Evolutionary conservation across 2,888 invertebrate genomes (phyloP).

Genomic region (Tiliacea aurago): DNA sequence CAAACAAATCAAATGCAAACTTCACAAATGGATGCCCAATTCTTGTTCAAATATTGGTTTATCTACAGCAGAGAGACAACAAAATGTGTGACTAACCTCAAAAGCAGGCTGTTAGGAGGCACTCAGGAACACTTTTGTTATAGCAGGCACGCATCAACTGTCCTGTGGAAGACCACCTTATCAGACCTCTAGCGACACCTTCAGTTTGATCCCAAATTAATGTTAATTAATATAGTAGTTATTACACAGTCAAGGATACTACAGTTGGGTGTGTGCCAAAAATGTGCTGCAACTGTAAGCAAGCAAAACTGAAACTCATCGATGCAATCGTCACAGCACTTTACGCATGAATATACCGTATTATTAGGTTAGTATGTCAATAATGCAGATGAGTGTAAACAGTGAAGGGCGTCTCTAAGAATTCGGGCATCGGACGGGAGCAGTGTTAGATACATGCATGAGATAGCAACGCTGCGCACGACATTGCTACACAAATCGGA

Average conservation of each 20-base stretch:
- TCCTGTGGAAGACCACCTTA: conserved; percentile 87
- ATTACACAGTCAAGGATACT: conserved; percentile 87
- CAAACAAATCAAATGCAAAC: conserved; percentile 37
- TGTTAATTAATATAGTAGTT: conserved; percentile 73
- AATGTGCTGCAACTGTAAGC: conserved; percentile 81
- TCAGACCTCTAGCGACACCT: conserved; percentile 73
- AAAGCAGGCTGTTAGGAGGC: conserved; percentile 89
- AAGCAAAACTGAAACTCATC: conserved; percentile 84
- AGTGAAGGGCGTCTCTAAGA: conserved; percentile 68
- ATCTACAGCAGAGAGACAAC: conserved; percentile 54
- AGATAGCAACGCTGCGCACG: conserved; percentile 62
- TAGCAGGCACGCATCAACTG: conserved; percentile 85
- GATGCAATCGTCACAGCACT: conserved; percentile 73
- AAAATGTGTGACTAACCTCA: conserved; percentile 84
- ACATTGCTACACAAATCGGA: conserved; percentile 59
- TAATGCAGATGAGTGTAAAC: conserved; percentile 59
- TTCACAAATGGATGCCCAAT: conserved; percentile 53
- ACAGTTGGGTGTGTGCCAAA: conserved; percentile 85
- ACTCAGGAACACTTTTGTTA: conserved; percentile 87
- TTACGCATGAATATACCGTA: conserved; percentile 62
- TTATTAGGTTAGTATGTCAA: conserved; percentile 77
- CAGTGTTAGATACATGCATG: conserved; percentile 71
- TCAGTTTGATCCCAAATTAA: conserved; percentile 70
- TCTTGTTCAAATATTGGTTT: conserved; percentile 53
- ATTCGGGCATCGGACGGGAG: conserved; percentile 54